Evolutionary conservation across 2,113 vertebrate genomes (phyloP).

Genomic region (Rutilus rutilus): DNA sequence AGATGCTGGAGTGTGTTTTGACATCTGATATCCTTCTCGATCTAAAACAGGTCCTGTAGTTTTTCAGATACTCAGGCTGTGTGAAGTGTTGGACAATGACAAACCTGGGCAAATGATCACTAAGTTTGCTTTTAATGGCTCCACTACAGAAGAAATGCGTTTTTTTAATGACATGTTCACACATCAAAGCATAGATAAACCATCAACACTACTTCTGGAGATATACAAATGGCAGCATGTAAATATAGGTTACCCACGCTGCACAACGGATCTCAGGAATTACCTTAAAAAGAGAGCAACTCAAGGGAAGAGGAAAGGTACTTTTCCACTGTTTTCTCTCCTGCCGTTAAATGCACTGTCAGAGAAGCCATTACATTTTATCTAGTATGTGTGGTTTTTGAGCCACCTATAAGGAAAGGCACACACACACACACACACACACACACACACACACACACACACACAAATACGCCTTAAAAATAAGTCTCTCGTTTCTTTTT

Average conservation of each 20-base stretch:
- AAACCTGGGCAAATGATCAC: background rate
- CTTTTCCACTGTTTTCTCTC: too few relatives aligned
- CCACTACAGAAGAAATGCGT: background rate
- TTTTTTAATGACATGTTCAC: background rate
- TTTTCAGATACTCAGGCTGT: background rate
- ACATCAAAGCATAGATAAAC: slow-evolving; percentile 9
- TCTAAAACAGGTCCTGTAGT: background rate
- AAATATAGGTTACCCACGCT: background rate
- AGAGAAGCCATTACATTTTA: too few relatives aligned
- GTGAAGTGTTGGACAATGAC: background rate
- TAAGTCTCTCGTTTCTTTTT: too few relatives aligned
- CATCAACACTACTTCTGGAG: background rate
- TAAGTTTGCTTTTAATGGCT: background rate
- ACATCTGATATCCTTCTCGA: background rate
- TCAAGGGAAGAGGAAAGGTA: background rate
- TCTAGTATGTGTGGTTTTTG: too few relatives aligned
- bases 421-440: too few relatives aligned
- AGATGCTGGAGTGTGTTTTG: too few relatives aligned
- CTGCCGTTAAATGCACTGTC: too few relatives aligned
- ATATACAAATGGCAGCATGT: background rate
- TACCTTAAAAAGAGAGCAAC: background rate
- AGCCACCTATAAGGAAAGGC: too few relatives aligned
- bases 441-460: too few relatives aligned
- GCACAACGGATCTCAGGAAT: slow-evolving; percentile 17
- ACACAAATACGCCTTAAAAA: too few relatives aligned